Evolutionary conservation across 2,113 vertebrate species (phyloP), one percentile per base, ranked within the genome.

Genomic region (Bos indicus): DNA sequence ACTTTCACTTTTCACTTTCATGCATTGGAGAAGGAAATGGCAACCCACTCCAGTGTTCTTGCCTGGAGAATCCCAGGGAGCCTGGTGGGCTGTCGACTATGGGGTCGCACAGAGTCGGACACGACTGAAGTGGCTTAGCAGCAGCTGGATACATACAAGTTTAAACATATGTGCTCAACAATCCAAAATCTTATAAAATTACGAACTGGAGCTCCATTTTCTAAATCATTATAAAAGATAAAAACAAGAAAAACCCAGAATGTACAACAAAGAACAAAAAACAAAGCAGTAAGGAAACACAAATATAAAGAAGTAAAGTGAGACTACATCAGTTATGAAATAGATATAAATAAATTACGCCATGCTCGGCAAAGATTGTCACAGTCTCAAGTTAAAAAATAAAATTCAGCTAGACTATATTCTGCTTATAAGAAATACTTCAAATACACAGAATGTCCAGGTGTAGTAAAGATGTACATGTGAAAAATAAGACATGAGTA

Each of bases 371-470:
- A 94, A 54, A 88, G 16, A 57, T 71, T 88, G 56, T 82, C 78
- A 87, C 46, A 87, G n/a, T 71, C 13, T 92, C n/a, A 59, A 8
- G 2, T 78, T 90, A 82, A 95, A 91, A 97, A 96, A 14, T 30
- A 77, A 94, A 94, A 93, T 95, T 91, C 54, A 80, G 21, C 21
- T 88, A 46, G 46, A 46, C 4, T 60, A 46, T 88, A 51, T 83
- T 60, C 40, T 77, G 12, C 19, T 85, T 56, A 90, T 36, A 85
- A 86, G 14, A 88, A 85, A 60, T 78, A 43, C n/a, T 85, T 92
- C 43, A 67, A 90, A 91, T 94, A 91, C 52, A 92, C 21, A 93
- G 23, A 91, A 64, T 96, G 30, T 71, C 86, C 82, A 96, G 85
- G 78, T 40, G n/a, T 81, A 30, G 77, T 93, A 81, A 91, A 96